Base-by-base conservation (phyloP, 2,797 vertebrate species). In the Poecile montanus region DNA sequence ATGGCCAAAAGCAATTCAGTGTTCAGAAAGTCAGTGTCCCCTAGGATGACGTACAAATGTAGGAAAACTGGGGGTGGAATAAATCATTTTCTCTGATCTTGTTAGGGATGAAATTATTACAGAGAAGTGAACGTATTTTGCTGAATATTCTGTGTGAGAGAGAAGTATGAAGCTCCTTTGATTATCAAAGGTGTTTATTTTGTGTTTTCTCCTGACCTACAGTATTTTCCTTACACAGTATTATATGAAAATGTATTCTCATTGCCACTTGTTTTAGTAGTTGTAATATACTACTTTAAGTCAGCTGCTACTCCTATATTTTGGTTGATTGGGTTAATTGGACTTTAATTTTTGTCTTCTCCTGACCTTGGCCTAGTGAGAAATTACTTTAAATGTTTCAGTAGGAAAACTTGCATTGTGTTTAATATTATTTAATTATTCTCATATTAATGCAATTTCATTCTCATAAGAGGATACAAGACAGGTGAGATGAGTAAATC, bases 11-110 rank as follows among this genome's bases (percentile, higher is more conserved):
- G 98, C 98, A 98, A 98, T 98, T 97, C 81, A 58, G 32, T 44
- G 32, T 50, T 74, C 96, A 97, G 96, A 97, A 98, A 97, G 94
- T 94, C 94, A 11, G 2, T 42, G 94, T 98, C 97, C 97, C 98
- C 91, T 86, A 97, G 97, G 98, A 97, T 97, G 95, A 93, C 4
- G 30, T 97, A 97, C 90, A 96, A 97, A 98, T 91, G 97, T 96
- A 97, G 97, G 95, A 95, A 97, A 94, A 83, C 81, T 95, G 96
- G 93, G 95, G 97, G 97, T 97, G 97, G 98, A 98, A 98, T 98
- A 98, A 98, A 98, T 98, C 47, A 97, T 97, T 97, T 97, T 86
- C 96, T 98, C 96, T 98, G 97, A 98, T 98, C 97, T 97, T 97
- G 95, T 98, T 97, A 97, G 95, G 93, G 88, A 91, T 95, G 94